Percentiles rank a stretch among this genome's conserved stretches.
Evolutionary conservation across 37 sponge, comb jelly and placozoan species (phyloP).

Genomic region (Hexactinellida sp.): DNA sequence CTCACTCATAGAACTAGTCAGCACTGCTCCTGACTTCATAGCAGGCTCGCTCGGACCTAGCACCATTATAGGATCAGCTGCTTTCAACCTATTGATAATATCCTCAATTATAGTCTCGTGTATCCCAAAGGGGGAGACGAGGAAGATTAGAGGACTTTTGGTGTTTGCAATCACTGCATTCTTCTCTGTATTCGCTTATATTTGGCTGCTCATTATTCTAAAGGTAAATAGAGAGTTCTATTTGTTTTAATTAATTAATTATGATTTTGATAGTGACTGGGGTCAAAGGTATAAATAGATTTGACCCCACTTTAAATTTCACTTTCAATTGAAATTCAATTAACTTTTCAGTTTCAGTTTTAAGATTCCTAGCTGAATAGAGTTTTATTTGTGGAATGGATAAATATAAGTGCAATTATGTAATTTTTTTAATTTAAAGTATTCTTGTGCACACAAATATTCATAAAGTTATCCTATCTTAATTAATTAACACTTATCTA

Average conservation of each 20-base stretch:
- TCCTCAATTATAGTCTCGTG: conserved; percentile 38
- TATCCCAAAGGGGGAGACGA: conserved; percentile 22
- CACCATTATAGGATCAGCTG: conserved; percentile 56
- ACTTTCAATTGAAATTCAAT: too few species aligned
- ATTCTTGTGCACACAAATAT: not conserved
- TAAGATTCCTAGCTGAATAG: too few species aligned
- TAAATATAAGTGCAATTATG: not conserved
- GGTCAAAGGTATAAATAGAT: too few species aligned
- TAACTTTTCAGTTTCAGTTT: too few species aligned
- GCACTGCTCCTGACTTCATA: not conserved
- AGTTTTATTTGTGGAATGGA: not conserved
- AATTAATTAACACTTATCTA: not conserved
- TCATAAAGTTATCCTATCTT: not conserved
- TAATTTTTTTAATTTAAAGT: not conserved
- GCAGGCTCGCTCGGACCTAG: conserved; percentile 28
- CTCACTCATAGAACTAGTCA: conserved; percentile 29
- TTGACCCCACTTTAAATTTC: too few species aligned
- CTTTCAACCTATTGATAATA: conserved; percentile 51
- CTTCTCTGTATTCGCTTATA: conserved; percentile 47
- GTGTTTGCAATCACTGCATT: conserved; percentile 40
- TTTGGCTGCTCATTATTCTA: conserved; percentile 49
- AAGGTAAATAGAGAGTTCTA: not conserved
- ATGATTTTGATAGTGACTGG: not conserved
- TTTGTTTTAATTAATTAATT: not conserved
- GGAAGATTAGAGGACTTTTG: conserved; percentile 29